Conservation (phyloP, 2,797 vertebrate genomes). For the Tiaroga cobitis region DNA sequence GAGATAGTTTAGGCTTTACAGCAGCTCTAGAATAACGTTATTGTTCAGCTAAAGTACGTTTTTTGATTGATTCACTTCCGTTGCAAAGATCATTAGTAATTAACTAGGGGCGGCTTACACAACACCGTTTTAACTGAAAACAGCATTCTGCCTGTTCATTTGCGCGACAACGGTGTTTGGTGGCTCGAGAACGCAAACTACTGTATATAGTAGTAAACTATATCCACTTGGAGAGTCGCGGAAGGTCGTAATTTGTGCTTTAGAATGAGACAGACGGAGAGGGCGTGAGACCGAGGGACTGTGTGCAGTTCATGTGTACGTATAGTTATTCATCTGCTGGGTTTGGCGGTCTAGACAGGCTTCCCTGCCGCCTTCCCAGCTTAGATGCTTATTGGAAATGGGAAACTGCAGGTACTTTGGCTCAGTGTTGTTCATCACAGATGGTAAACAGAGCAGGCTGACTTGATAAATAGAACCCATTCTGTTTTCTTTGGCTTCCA, state of each 20-base stretch:
- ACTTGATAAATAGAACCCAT: slow-evolving; percentile 65
- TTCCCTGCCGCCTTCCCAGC: slow-evolving; percentile 8
- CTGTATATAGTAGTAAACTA: neutral
- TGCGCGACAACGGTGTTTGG: no score
- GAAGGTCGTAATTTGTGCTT: neutral
- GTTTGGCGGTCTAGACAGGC: neutral
- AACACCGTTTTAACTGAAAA: no score
- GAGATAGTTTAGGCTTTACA: no score
- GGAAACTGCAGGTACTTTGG: slow-evolving; percentile 66
- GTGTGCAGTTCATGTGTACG: neutral
- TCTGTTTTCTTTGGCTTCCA: slow-evolving; percentile 34
- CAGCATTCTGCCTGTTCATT: no score
- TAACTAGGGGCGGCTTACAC: no score
- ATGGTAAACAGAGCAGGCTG: slow-evolving; percentile 61
- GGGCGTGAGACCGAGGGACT: neutral
- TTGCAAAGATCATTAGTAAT: no score
- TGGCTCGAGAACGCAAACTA: no score
- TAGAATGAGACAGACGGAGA: neutral
- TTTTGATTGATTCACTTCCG: no score
- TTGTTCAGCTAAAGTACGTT: no score
- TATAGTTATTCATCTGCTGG: slow-evolving; percentile 3
- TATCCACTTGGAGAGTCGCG: neutral
- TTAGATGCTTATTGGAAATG: slow-evolving; percentile 15
- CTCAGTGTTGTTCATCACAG: slow-evolving; percentile 62
- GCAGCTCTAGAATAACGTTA: no score